Conservation (phyloP, 2,888 invertebrate genomes). For the Podotricha telesiphe region DNA sequence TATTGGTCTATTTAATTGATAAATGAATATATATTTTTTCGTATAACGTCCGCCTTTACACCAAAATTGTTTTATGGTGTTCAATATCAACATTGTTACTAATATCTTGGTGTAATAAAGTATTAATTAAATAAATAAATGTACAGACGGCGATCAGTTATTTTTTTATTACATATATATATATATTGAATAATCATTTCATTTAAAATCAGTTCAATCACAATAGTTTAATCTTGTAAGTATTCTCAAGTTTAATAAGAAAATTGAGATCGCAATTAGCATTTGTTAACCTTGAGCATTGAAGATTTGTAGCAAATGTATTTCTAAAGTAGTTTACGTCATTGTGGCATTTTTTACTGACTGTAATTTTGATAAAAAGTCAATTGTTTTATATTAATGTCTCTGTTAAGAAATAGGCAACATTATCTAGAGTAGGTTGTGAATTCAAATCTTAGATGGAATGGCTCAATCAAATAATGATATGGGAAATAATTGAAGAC, state of each 20-base stretch:
- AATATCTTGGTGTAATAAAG: too few species aligned
- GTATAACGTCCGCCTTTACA: too few species aligned
- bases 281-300: conserved; percentile 9
- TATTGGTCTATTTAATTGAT: too few species aligned
- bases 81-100: too few species aligned
- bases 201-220: too few species aligned
- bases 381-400: conserved; percentile 10
- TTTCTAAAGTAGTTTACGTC: not conserved
- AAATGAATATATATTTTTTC: too few species aligned
- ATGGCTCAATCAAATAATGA: not conserved
- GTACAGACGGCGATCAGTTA: too few species aligned
- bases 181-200: too few species aligned
- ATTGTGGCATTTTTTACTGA: conserved; percentile 11
- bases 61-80: too few species aligned
- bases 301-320: conserved; percentile 14
- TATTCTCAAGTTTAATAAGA: not conserved
- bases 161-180: too few species aligned
- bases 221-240: too few species aligned
- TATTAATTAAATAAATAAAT: too few species aligned
- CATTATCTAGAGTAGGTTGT: not conserved
- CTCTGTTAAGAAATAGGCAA: conserved; percentile 3
- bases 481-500: not conserved
- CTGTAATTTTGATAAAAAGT: conserved; percentile 8
- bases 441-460: not conserved
- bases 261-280: conserved; percentile 7